Evolutionary conservation across 2,888 invertebrate species (phyloP), one percentile per base, ranked within the genome.

Genomic region (Petrolisthes manimaculis): DNA sequence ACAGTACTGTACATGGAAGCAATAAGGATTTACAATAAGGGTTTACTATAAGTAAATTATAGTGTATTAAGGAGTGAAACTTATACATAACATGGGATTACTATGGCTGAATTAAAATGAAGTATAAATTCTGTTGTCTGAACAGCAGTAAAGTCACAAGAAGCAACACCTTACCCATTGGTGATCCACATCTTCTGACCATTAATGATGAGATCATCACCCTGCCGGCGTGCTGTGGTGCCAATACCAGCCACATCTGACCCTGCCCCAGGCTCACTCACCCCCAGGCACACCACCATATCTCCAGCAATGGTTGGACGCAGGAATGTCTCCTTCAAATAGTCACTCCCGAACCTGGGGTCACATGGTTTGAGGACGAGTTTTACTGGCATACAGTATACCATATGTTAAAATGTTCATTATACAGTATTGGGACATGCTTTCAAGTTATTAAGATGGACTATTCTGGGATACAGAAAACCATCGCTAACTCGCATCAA

Each of bases 181-280:
- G 94, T 94, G 77, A 93, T 95, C 94, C 94, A 95, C 94, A 94
- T 94, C 92, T 95, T 95, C 53, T 93, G 93, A 0, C 94, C 95
- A 92, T 94, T 94, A 74, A 95, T 94, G 18, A 95, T 92, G n/a
- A 93, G 91, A 91, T 94, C 94, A 89, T 93, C 93, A 14, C 93
- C 93, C 69, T 93, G 91, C 86, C 93, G 92, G 55, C 92, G 93
- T 9, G 94, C 94, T 71, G 91, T 93, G 2, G 94, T 95, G 91
- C 93, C 91, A 67, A 94, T 93, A 84, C 69, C 81, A 24, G 94
- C 94, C 2, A 94, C 94, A 92, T 94, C 94, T 12, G 94, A 94
- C 5, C 94, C 94, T 24, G 94, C 93, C 4, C 92, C 92, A 1
- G 93, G 93, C 91, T 94, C 94, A 91, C 94, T 94, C 21, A 94